phyloP scores from a whole-genome alignment of 2,113 vertebrate genomes.

The Pteruthius melanotis region DNA sequence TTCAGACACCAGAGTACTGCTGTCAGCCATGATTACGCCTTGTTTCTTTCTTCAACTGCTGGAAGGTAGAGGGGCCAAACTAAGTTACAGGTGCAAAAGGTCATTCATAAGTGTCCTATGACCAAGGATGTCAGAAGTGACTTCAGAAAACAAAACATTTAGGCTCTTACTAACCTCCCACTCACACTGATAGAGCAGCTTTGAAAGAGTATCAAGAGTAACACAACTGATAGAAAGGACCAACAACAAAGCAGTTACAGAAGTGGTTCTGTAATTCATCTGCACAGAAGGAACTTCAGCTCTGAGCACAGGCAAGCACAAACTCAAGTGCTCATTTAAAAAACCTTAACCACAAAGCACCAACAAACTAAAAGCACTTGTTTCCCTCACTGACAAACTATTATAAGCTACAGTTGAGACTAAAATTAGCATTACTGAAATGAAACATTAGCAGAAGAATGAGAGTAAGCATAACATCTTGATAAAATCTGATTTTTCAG shows the following conservation, averaged over 20 bases:
- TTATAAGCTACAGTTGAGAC: neutral
- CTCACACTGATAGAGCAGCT: neutral
- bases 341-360: neutral
- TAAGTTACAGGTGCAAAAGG: neutral
- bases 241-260: neutral
- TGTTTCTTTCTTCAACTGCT: constrained; percentile 26
- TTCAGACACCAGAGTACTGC: constrained; percentile 76
- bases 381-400: neutral
- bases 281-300: neutral
- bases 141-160: neutral
- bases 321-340: neutral
- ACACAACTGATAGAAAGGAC: neutral
- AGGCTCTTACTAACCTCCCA: neutral
- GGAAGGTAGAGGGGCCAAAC: neutral
- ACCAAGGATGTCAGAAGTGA: neutral
- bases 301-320: neutral
- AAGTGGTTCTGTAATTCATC: neutral
- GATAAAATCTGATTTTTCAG: neutral
- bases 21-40: constrained; percentile 83
- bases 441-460: neutral
- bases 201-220: neutral
- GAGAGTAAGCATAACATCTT: neutral
- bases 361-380: neutral
- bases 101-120: neutral
- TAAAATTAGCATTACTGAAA: neutral